phyloP scores from a whole-genome alignment of 2,797 vertebrate genomes.

The Cuculus canorus region DNA sequence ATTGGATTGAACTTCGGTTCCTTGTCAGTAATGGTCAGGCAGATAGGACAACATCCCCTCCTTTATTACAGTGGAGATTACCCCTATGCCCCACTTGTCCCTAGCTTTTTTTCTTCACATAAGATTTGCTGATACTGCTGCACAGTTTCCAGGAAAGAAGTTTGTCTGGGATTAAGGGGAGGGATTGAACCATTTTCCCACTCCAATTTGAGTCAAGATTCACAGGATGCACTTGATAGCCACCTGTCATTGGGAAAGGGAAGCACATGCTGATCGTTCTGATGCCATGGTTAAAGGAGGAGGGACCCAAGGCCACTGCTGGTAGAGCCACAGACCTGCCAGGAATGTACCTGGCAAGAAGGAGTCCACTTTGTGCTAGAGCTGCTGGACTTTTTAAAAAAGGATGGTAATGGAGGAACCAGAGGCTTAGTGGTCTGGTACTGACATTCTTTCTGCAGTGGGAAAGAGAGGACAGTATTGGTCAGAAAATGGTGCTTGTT shows the following conservation, averaged over 20 bases:
- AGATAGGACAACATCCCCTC: background rate
- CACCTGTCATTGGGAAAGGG: rapidly evolving
- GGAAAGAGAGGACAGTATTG: background rate
- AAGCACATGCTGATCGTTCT: rapidly evolving
- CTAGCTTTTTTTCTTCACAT: background rate
- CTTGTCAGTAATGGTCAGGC: background rate
- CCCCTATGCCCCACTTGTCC: background rate
- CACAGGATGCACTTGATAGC: background rate
- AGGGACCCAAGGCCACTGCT: background rate
- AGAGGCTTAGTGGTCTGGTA: background rate
- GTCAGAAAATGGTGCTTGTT: background rate
- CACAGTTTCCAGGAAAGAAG: background rate
- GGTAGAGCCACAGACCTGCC: background rate
- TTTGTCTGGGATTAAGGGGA: background rate
- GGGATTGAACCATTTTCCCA: background rate
- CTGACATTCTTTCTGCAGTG: background rate
- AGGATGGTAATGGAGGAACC: background rate
- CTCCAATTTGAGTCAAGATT: background rate
- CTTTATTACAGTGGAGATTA: background rate
- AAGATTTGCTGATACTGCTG: background rate
- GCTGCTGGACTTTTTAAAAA: background rate
- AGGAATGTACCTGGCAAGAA: background rate
- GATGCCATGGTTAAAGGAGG: background rate
- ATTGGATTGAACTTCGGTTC: background rate
- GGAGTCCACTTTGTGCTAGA: background rate